These are phyloP conservation scores for Aurelia aurita complex sp. Pacific DNA, from an alignment of 30 jellyfish, hydroid and myxozoan species.

Conservation along the genomic window DNA sequence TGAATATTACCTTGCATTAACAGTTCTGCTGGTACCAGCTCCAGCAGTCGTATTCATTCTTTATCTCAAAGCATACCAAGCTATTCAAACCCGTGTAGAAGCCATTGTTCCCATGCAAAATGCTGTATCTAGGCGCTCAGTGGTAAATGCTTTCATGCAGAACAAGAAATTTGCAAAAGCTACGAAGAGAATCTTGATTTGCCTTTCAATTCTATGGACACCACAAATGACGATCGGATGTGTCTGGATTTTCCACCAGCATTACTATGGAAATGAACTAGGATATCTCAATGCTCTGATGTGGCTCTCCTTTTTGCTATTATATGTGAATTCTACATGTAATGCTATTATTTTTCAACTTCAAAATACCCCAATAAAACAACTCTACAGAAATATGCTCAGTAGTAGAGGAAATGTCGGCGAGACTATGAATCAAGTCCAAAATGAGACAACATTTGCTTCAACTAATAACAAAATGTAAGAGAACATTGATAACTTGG, in stretches of 20 bases:
- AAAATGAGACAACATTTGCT: too few relatives aligned
- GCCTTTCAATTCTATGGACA: neutral
- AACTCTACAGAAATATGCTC: neutral
- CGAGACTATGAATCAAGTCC: too few relatives aligned
- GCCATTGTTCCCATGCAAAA: neutral
- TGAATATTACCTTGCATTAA: neutral
- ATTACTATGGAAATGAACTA: too few relatives aligned
- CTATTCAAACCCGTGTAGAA: conserved; percentile 12
- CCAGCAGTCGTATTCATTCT: neutral
- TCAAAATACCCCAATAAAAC: neutral
- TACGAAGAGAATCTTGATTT: neutral
- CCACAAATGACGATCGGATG: neutral
- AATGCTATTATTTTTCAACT: neutral
- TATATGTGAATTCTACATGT: neutral
- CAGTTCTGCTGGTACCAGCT: neutral
- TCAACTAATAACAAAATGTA: too few relatives aligned
- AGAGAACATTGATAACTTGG: too few relatives aligned
- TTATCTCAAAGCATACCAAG: conserved; percentile 8
- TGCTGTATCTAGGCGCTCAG: too few relatives aligned
- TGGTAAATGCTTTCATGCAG: neutral
- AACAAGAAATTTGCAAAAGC: neutral
- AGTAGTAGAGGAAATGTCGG: neutral
- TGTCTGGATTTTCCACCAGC: neutral
- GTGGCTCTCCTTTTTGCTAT: neutral
- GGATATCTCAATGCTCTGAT: neutral